phyloP scores from a whole-genome alignment of 2,888 invertebrate genomes.

The Drosophila percnosoma region DNA sequence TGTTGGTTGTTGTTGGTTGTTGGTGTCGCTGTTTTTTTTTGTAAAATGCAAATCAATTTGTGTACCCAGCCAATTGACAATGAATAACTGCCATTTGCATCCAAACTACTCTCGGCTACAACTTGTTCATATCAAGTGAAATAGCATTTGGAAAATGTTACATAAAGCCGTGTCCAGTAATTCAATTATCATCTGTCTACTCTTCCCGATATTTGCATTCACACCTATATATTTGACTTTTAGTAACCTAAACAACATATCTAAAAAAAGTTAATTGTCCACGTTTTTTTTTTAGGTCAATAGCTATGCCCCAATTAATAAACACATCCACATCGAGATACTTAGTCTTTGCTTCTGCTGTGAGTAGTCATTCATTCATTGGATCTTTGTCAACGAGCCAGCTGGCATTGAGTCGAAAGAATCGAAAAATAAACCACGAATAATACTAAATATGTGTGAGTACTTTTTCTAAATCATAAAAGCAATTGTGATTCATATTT shows the following conservation, averaged over 20 bases:
- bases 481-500: conserved; percentile 2
- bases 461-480: not conserved
- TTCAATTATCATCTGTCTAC: conserved; percentile 24
- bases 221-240: conserved; percentile 27
- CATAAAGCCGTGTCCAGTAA: conserved; percentile 39
- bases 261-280: not conserved
- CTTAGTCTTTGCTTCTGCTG: not conserved
- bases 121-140: conserved; percentile 23
- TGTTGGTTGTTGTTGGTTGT: conserved; percentile 12
- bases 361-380: not conserved
- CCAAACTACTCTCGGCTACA: conserved; percentile 7
- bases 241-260: not conserved
- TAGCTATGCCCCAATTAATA: not conserved
- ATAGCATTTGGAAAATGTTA: conserved; percentile 29
- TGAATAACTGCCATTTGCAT: conserved; percentile 49
- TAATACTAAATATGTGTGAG: not conserved
- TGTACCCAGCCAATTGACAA: conserved; percentile 50
- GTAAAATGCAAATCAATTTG: conserved; percentile 67
- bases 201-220: not conserved
- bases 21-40: conserved; percentile 14
- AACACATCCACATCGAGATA: not conserved
- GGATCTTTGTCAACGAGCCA: conserved; percentile 4
- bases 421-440: not conserved
- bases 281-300: not conserved
- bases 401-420: conserved; percentile 3